Evolutionary conservation across 2,888 invertebrate species (phyloP), one percentile per base, ranked within the genome.

Genomic region (Cyrtodaria siliqua): DNA sequence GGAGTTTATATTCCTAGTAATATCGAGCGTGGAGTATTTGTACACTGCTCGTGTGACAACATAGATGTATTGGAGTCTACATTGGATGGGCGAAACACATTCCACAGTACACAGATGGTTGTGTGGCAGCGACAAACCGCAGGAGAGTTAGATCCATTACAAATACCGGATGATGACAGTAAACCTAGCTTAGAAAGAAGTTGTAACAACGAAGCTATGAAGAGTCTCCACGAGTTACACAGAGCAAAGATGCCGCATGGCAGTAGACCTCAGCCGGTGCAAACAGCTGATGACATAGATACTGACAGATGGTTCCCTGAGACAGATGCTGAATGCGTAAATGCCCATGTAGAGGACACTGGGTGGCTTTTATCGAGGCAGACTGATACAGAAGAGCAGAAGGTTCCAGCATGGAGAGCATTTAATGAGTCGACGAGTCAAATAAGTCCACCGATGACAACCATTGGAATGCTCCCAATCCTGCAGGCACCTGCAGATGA

Each of bases 401-500:
- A 2, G 26, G 40, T 68, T 47, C 68, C 68, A 38, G 27, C 44
- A 8, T 68, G 68, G 59, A 16, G 50, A 24, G 68, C 68, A 24
- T 68, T 27, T 20, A 68, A 68, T 60, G 68, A 26, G 26, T 6
- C 38, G 8, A 47, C 42, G 4, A 49, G 20, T 18, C 59, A 2
- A 40, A 47, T 18, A 49, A 52, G 50, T 47, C 68, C 38, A 49
- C 68, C 68, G 4, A 49, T 68, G 60, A 68, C 68, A 6, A 60
- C 59, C 2, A 33, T 40, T 12, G 68, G 60, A 40, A 59, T 68
- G 60, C 40, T 68, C 3, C 44, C 44, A 9, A 74, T 74, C 26
- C 44, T 74, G 18, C 63, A 61, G 29, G 66, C 77, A 59, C 71
- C 77, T 49, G 72, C 71, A 24, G 67, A 77, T 77, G 57, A 57